Conservation (phyloP, 1,140 invertebrate species). For the Caenorhabditis tropicalis region DNA sequence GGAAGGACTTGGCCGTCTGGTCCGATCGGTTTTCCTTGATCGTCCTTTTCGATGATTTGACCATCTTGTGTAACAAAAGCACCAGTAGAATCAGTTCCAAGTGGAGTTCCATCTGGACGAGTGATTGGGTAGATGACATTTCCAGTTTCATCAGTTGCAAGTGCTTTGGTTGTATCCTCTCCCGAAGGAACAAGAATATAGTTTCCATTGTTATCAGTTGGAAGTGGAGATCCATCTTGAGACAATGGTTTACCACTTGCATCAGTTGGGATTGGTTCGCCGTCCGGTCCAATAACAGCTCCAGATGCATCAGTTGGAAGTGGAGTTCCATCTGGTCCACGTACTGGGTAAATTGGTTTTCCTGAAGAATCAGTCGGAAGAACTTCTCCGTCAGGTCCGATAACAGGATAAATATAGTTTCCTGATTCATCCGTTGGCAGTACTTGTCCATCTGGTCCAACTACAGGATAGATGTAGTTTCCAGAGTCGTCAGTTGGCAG, state of each 20-base stretch:
- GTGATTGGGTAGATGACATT: slow-evolving; percentile 36
- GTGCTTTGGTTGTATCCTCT: neutral
- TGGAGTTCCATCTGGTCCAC: slow-evolving; percentile 49
- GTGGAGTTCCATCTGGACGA: slow-evolving; percentile 40
- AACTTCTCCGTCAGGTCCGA: slow-evolving; percentile 48
- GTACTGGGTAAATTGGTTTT: slow-evolving; percentile 39
- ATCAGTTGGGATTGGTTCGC: slow-evolving; percentile 49
- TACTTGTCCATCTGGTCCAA: slow-evolving; percentile 48
- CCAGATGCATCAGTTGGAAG: slow-evolving; percentile 57
- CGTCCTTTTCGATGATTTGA: slow-evolving; percentile 12
- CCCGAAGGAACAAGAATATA: slow-evolving; percentile 19
- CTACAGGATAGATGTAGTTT: neutral
- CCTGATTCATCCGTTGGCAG: slow-evolving; percentile 34
- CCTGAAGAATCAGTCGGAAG: slow-evolving; percentile 40
- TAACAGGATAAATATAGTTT: slow-evolving; percentile 35
- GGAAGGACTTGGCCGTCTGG: slow-evolving; percentile 4
- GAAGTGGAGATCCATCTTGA: slow-evolving; percentile 45
- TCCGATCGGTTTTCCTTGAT: slow-evolving; percentile 44
- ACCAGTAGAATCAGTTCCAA: slow-evolving; percentile 52
- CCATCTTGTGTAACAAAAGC: slow-evolving; percentile 39
- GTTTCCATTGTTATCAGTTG: slow-evolving; percentile 49
- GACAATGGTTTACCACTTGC: slow-evolving; percentile 40
- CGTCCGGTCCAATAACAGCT: neutral
- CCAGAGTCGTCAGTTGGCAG: slow-evolving; percentile 17
- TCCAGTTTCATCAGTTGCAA: slow-evolving; percentile 48